phyloP scores from a whole-genome alignment of 1,140 invertebrate species.

The Sminthurinus signatus region DNA sequence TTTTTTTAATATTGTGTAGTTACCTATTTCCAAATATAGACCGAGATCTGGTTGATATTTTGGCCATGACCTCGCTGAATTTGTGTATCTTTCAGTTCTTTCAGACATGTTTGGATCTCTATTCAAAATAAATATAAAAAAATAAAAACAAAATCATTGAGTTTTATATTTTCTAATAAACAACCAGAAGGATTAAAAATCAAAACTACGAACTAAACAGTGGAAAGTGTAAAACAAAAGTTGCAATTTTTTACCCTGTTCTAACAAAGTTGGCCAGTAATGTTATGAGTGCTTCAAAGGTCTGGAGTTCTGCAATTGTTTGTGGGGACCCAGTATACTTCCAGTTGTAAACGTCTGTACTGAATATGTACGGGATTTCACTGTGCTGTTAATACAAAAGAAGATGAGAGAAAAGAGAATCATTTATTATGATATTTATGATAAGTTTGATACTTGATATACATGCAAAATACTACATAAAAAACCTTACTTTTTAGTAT shows the following conservation, averaged over 20 bases:
- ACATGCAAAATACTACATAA: too few species aligned
- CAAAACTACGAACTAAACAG: too few species aligned
- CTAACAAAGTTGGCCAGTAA: slow-evolving; percentile 35
- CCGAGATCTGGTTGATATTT: slow-evolving; percentile 23
- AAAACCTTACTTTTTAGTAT: too few species aligned
- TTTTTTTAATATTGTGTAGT: too few species aligned
- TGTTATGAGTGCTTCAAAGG: slow-evolving; percentile 32
- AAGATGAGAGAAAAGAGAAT: background rate
- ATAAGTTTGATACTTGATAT: too few species aligned
- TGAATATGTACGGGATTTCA: slow-evolving; percentile 40
- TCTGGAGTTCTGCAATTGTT: slow-evolving; percentile 21
- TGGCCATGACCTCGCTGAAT: slow-evolving; percentile 25
- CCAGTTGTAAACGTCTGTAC: slow-evolving; percentile 32
- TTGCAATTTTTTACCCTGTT: too few species aligned
- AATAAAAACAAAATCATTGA: background rate
- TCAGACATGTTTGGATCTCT: slow-evolving; percentile 38
- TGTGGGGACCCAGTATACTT: slow-evolving; percentile 22
- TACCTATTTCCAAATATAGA: slow-evolving; percentile 37
- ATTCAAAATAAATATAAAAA: too few species aligned
- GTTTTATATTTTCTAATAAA: background rate
- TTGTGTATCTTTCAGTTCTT: slow-evolving; percentile 17
- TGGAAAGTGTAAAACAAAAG: too few species aligned
- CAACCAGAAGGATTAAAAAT: too few species aligned
- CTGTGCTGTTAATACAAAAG: slow-evolving; percentile 24
- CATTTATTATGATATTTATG: background rate